These are phyloP conservation scores for Cossypha caffra DNA, from an alignment of 2,797 vertebrate species.

Conservation along the genomic window DNA sequence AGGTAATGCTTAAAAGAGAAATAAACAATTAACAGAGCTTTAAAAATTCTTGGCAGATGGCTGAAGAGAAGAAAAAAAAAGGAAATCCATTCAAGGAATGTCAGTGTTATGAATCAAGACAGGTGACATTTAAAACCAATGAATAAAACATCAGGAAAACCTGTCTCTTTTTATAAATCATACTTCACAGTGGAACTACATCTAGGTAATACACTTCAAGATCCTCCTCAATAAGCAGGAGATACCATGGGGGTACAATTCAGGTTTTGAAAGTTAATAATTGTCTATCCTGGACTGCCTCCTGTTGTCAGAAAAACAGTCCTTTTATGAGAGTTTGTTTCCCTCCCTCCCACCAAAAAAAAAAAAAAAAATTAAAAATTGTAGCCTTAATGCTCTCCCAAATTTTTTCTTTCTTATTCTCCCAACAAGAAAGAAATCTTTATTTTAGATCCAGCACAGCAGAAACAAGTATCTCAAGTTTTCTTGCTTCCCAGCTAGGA, in stretches of 20 bases:
- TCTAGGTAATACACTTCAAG: not conserved
- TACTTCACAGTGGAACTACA: not conserved
- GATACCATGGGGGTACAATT: not conserved
- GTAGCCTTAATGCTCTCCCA: not conserved
- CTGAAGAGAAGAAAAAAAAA: not conserved
- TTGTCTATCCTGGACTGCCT: not conserved
- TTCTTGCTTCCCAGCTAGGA: not conserved
- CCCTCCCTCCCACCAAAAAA: fast-evolving
- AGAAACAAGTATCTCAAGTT: not conserved
- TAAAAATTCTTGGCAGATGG: conserved; percentile 50
- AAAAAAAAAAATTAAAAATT: not conserved
- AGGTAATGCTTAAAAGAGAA: not conserved
- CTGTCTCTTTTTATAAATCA: conserved; percentile 14
- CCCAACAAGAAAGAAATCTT: not conserved
- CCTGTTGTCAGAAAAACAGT: not conserved
- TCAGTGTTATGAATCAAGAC: conserved; percentile 47
- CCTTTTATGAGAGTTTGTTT: not conserved
- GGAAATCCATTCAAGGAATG: conserved; percentile 35
- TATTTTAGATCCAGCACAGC: not conserved
- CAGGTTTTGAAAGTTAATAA: not conserved
- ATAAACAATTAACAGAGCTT: conserved; percentile 42
- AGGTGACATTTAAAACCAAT: conserved; percentile 64
- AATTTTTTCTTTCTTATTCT: too few species aligned
- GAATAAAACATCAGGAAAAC: conserved; percentile 53
- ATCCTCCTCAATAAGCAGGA: not conserved